These are phyloP conservation scores for Papilio demoleus DNA, from an alignment of 2,888 invertebrate genomes.

Conservation along the genomic window DNA sequence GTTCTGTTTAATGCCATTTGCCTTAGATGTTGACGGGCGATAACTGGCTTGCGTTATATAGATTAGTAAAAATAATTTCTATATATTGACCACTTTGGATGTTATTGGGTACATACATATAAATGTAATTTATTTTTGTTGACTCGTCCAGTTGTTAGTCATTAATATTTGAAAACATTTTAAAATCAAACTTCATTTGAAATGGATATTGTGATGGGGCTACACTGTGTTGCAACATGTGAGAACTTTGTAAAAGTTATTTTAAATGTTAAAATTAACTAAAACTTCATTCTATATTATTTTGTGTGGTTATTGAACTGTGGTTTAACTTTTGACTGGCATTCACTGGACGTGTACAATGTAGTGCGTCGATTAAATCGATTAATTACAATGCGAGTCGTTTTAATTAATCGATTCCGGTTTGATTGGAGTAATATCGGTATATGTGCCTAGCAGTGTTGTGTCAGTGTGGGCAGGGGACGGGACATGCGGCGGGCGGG, in stretches of 20 bases:
- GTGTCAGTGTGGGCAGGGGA: neutral
- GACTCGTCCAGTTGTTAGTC: slow-evolving; percentile 41
- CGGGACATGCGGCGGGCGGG: neutral
- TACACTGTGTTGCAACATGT: too few species aligned
- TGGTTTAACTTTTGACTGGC: neutral
- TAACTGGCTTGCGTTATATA: neutral
- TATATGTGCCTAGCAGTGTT: slow-evolving; percentile 9
- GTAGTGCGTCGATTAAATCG: slow-evolving; percentile 2
- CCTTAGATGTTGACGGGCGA: neutral
- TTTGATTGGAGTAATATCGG: too few species aligned
- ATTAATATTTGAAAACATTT: neutral
- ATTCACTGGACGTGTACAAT: slow-evolving; percentile 14
- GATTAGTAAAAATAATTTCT: neutral
- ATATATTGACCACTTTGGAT: neutral
- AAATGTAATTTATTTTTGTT: neutral
- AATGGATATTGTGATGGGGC: too few species aligned
- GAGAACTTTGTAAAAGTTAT: too few species aligned
- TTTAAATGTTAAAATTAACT: too few species aligned
- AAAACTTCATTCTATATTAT: too few species aligned
- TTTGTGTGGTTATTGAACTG: neutral
- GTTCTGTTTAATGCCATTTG: neutral
- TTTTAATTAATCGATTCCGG: slow-evolving; percentile 6
- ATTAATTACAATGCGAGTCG: neutral
- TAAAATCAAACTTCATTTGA: neutral
- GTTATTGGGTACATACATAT: neutral